These are phyloP conservation scores for Halcyon chelicuti DNA, from an alignment of 2,797 vertebrate species.

Conservation along the genomic window DNA sequence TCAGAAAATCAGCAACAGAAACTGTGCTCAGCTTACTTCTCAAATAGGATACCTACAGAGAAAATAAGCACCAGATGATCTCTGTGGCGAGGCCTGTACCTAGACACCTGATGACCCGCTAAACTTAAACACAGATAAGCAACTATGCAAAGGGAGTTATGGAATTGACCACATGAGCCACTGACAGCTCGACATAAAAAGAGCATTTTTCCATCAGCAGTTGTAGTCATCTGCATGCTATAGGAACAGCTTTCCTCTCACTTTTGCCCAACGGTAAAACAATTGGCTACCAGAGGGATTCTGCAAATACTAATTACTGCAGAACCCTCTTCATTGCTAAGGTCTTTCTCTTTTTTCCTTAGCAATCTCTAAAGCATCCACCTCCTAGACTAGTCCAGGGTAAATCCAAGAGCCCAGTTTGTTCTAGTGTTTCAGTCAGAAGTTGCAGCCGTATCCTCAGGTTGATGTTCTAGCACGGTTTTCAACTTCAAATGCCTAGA, in stretches of 20 bases:
- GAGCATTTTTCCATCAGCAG: neutral
- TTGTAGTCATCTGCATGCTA: neutral
- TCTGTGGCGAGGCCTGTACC: neutral
- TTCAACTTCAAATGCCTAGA: neutral
- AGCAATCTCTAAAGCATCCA: fast-evolving
- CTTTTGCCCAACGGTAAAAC: neutral
- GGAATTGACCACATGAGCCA: neutral
- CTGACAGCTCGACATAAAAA: neutral
- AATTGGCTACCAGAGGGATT: neutral
- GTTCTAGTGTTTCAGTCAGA: neutral
- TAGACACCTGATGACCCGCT: neutral
- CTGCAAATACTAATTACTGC: neutral
- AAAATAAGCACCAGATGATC: neutral
- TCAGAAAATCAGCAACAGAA: neutral
- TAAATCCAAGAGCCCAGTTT: neutral
- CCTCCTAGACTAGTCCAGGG: neutral
- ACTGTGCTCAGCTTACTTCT: neutral
- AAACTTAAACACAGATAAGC: neutral
- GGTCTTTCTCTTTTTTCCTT: neutral
- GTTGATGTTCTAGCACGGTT: neutral
- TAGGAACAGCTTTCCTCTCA: neutral
- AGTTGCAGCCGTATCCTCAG: neutral
- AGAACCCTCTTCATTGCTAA: neutral
- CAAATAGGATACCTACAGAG: neutral
- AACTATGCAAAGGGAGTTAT: neutral